phyloP scores from a whole-genome alignment of 2,888 invertebrate genomes.

The Mesodorylaimus sp. region DNA sequence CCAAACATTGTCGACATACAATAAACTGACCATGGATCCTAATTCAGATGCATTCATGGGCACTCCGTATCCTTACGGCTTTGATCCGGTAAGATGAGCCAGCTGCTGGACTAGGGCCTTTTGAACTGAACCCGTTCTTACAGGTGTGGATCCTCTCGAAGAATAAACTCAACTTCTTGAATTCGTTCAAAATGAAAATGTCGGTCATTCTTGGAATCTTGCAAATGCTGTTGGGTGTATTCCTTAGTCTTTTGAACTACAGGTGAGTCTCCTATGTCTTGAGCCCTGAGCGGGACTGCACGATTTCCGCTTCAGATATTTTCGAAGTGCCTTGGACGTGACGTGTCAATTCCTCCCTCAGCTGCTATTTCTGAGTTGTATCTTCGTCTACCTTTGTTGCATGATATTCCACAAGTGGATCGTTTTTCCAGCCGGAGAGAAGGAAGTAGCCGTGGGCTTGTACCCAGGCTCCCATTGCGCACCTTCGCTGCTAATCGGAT shows the following conservation, averaged over 20 bases:
- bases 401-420: constrained; percentile 90
- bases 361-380: constrained; percentile 62
- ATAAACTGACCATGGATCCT: constrained; percentile 17
- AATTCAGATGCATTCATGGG: constrained; percentile 17
- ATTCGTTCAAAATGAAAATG: constrained; percentile 88
- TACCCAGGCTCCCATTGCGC: constrained; percentile 28
- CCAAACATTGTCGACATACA: too few species aligned
- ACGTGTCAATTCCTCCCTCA: constrained; percentile 86
- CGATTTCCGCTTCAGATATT: constrained; percentile 31
- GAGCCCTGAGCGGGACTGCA: too few species aligned
- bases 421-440: constrained; percentile 19
- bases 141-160: constrained; percentile 37
- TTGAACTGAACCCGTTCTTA: too few species aligned
- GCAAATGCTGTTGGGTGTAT: constrained; percentile 90
- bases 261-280: constrained; percentile 13
- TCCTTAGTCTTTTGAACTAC: constrained; percentile 44
- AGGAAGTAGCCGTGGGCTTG: constrained; percentile 17
- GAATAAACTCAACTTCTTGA: constrained; percentile 81
- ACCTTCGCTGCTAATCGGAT: constrained; percentile 26
- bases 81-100: constrained; percentile 46
- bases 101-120: neutral
- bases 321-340: constrained; percentile 51
- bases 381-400: constrained; percentile 85
- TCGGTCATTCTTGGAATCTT: constrained; percentile 85
- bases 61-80: constrained; percentile 65